Evolutionary conservation across 1,140 invertebrate species (phyloP).

Genomic region (Chlorops oryzae): DNA sequence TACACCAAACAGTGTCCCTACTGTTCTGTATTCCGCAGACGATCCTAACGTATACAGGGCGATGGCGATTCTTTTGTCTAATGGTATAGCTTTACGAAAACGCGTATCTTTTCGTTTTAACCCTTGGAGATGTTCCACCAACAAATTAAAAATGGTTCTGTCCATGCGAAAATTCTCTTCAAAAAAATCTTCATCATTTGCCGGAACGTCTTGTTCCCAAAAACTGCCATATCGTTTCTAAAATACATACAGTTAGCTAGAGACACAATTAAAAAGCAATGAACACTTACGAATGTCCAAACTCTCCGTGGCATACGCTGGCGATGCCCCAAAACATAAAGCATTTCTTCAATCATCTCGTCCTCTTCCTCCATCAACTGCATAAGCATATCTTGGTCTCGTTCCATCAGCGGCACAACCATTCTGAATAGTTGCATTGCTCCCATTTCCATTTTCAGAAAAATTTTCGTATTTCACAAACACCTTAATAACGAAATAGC

Average conservation of each 20-base stretch:
- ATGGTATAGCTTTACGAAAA: conserved; percentile 8
- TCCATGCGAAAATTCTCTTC: conserved; percentile 11
- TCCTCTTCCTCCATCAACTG: no score
- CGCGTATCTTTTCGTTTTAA: conserved; percentile 5
- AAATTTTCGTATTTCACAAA: no score
- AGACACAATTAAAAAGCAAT: background rate
- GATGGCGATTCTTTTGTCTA: conserved; percentile 13
- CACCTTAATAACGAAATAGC: no score
- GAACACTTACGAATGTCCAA: conserved; percentile 5
- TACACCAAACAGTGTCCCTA: conserved; percentile 11
- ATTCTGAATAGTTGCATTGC: no score
- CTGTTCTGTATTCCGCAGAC: conserved; percentile 8
- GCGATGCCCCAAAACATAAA: no score
- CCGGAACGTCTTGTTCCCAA: conserved; percentile 9
- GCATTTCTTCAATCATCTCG: no score
- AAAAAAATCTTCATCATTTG: conserved; percentile 1
- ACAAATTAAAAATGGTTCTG: background rate
- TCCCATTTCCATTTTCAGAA: no score
- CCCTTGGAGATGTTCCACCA: background rate
- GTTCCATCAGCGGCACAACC: no score
- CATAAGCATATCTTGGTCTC: no score
- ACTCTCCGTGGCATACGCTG: no score
- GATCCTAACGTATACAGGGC: conserved; percentile 11
- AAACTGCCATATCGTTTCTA: conserved; percentile 10
- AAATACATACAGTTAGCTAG: background rate